Base-by-base conservation (phyloP, 2,797 vertebrate species). In the Pogoniulus pusillus region DNA sequence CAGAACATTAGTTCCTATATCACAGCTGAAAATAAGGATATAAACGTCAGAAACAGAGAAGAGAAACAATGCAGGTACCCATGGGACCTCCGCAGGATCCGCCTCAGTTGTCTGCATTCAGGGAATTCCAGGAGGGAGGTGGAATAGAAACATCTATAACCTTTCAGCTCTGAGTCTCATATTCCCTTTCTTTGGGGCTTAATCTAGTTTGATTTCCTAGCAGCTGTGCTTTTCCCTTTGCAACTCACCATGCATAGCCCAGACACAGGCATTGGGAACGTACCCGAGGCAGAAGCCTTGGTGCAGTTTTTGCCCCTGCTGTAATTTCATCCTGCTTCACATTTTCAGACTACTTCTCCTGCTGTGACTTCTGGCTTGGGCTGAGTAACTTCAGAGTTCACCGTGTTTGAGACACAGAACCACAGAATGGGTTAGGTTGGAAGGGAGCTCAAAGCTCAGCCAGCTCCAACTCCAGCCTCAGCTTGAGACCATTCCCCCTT, bases 21-120 rank as follows among this genome's bases (percentile, higher is more conserved):
- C 93, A 95, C 32, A 88, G 63, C 70, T 71, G 55, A 94, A 96
- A 96, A 83, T 80, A 82, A 95, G 74, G 63, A 72, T 76, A 90
- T 80, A 94, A 93, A 91, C 79, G 92, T 95, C 37, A 91, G 91
- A 95, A 93, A 91, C 75, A 85, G 69, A 81, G 76, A 87, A 87
- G 72, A 80, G 63, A 89, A 94, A 88, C 55, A 90, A 89, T 89
- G 59, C 29, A 19, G 71, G 63, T 81, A 80, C 91, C 63, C 51
- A 20, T 47, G 90, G 85, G 88, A 78, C 71, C 51, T 75, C 43
- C 35, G 27, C 75, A 54, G 66, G 92, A 85, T 95, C 83, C 73
- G 80, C 86, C 72, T 71, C 74, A 41, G 75, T 84, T 92, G 35
- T 78, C 79, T 89, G 62, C 37, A 77, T 83, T 80, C 82, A 69